Percentiles rank a stretch among this genome's conserved stretches.
These are phyloP conservation scores for Lophius piscatorius DNA, from an alignment of 2,113 vertebrate genomes.

Conservation along the genomic window DNA sequence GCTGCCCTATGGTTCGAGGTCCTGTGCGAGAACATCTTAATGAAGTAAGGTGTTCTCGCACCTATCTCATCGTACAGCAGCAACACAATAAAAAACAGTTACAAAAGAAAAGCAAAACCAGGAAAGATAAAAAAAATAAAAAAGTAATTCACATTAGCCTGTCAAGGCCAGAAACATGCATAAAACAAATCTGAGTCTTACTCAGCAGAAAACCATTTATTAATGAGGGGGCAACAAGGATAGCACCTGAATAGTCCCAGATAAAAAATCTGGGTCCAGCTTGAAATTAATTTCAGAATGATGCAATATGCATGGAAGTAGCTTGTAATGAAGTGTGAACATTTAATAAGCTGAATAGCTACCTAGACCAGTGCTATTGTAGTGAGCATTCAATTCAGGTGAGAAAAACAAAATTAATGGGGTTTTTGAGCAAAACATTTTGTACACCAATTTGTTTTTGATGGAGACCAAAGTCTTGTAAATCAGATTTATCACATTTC, in stretches of 20 bases:
- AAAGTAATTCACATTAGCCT: background rate
- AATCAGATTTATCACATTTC: background rate
- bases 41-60: constrained; percentile 26
- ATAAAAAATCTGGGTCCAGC: background rate
- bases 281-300: too few relatives aligned
- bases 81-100: background rate
- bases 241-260: background rate
- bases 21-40: background rate
- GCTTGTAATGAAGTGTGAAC: too few relatives aligned
- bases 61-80: constrained; percentile 25
- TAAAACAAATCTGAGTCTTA: constrained; percentile 43
- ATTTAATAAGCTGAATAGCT: too few relatives aligned
- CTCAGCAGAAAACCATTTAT: constrained; percentile 29
- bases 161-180: background rate
- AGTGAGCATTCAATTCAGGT: too few relatives aligned
- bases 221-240: constrained; percentile 18
- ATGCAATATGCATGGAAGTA: too few relatives aligned
- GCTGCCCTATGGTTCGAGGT: constrained; percentile 28
- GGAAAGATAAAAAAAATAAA: background rate
- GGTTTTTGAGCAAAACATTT: too few relatives aligned
- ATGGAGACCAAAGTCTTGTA: too few relatives aligned
- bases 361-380: too few relatives aligned
- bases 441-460: too few relatives aligned
- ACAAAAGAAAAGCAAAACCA: constrained; percentile 5
- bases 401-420: too few relatives aligned